Base-by-base conservation (phyloP, 2,888 invertebrate species). In the Caenorhabditis imperialis region DNA sequence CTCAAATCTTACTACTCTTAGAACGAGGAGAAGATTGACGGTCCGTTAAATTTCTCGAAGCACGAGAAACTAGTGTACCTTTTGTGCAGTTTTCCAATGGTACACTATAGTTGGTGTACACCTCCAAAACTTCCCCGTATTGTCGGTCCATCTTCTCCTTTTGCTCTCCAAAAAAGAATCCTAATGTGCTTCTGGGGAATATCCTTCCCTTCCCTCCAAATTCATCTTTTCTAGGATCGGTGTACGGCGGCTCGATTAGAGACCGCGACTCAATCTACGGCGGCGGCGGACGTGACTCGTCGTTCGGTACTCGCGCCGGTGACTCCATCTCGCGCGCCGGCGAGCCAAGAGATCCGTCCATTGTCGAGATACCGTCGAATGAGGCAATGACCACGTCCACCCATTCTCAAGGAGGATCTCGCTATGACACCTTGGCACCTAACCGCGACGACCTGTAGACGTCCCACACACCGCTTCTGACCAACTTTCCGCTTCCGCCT, bases 301-400 rank as follows among this genome's bases (percentile, higher is more conserved):
- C 71, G 27, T 77, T 61, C 30, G 69, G 70, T 10, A 58, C 62
- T 8, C 75, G 70, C 40, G 69, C 67, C 30, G 70, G 75, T 22
- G 70, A 63, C 37, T 67, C 67, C 10, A 42, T 77, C 57, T 70
- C 71, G 20, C 61, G 70, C 25, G 35, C 55, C 10, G 58, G 45
- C 16, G 72, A 71, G 23, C 61, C 77, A 30, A 53, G 70, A 20
- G 78, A 78, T 45, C 74, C 78, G 37, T 77, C 76, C 6, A 38
- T 81, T 27, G 75, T 81, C 33, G 78, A 81, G 40, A 81, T 79
- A 30, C 81, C 81, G 54, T 75, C 70, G 44, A 78, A 74, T 44
- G 62, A 71, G 40, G 67, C 79, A 58, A 63, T 75, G 72, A 48
- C 61, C 33, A 33, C 69, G 50, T 75, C 76, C 42, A 50, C 33